phyloP scores from a whole-genome alignment of 2,888 invertebrate species.

The Proisotoma minuta region DNA sequence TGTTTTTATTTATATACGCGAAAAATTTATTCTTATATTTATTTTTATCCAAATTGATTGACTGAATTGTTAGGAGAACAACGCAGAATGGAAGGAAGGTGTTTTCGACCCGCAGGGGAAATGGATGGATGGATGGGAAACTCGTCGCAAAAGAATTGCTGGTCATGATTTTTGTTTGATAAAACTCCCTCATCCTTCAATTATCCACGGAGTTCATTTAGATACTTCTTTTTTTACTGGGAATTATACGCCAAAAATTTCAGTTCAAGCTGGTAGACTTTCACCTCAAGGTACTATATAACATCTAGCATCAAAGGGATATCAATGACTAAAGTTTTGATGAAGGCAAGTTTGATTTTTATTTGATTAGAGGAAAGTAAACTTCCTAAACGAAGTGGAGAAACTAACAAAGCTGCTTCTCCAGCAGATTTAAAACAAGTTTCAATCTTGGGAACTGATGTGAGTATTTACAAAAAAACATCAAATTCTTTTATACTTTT shows the following conservation, averaged over 20 bases:
- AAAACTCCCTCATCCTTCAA: conserved; percentile 55
- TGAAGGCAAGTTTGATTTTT: not conserved
- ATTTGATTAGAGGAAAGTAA: conserved; percentile 50
- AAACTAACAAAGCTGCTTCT: conserved; percentile 45
- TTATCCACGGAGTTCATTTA: conserved; percentile 52
- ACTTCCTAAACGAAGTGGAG: conserved; percentile 54
- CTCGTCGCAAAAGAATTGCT: conserved; percentile 58
- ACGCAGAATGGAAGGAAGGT: conserved; percentile 58
- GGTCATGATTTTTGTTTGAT: conserved; percentile 64
- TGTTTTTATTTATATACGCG: too few species aligned
- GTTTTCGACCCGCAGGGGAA: conserved; percentile 62
- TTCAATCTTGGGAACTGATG: conserved; percentile 10
- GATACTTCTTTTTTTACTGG: conserved; percentile 64
- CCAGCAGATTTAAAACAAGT: conserved; percentile 19
- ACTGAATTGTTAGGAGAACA: conserved; percentile 55
- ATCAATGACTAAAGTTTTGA: not conserved
- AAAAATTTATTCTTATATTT: too few species aligned
- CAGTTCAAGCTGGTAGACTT: conserved; percentile 59
- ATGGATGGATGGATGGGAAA: conserved; percentile 69
- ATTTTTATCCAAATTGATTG: too few species aligned
- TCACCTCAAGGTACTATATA: conserved; percentile 54
- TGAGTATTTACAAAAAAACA: too few species aligned
- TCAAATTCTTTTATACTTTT: too few species aligned
- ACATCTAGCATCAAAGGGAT: not conserved
- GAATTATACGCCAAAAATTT: conserved; percentile 61